Evolutionary conservation across 2,113 vertebrate genomes (phyloP).

Genomic region (Ivindomyrus marchei): DNA sequence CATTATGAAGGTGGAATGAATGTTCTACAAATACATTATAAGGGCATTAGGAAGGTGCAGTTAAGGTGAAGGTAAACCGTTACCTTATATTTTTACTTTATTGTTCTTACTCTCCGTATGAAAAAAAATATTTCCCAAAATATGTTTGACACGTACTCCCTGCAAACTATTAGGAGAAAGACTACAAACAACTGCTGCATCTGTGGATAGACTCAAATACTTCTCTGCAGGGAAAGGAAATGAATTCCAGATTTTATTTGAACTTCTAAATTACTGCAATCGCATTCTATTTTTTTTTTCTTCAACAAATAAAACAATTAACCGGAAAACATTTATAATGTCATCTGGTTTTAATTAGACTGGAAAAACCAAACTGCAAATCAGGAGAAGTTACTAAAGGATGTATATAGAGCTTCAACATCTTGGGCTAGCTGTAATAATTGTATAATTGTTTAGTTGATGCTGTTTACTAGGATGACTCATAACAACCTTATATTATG

Average conservation of each 20-base stretch:
- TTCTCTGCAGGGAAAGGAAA: conserved; percentile 11
- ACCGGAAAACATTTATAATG: conserved; percentile 25
- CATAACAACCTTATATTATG: neutral
- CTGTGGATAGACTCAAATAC: neutral
- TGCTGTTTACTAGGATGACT: neutral
- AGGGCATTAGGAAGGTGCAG: neutral
- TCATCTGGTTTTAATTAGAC: conserved; percentile 25
- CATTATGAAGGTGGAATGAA: neutral
- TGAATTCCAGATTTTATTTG: conserved; percentile 16
- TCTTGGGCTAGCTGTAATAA: neutral
- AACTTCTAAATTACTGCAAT: neutral
- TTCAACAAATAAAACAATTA: conserved; percentile 21
- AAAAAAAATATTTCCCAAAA: neutral
- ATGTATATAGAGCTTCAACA: neutral
- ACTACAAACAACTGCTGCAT: neutral
- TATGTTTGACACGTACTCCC: neutral
- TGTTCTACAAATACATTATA: neutral
- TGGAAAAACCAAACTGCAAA: neutral
- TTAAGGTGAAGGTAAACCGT: neutral
- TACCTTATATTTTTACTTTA: neutral
- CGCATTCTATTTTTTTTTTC: conserved; percentile 16
- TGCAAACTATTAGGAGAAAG: neutral
- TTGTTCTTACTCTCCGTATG: neutral
- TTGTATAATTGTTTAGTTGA: neutral
- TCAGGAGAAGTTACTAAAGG: neutral